phyloP scores from a whole-genome alignment of 2,888 invertebrate species.

The Dynastes hyllus region DNA sequence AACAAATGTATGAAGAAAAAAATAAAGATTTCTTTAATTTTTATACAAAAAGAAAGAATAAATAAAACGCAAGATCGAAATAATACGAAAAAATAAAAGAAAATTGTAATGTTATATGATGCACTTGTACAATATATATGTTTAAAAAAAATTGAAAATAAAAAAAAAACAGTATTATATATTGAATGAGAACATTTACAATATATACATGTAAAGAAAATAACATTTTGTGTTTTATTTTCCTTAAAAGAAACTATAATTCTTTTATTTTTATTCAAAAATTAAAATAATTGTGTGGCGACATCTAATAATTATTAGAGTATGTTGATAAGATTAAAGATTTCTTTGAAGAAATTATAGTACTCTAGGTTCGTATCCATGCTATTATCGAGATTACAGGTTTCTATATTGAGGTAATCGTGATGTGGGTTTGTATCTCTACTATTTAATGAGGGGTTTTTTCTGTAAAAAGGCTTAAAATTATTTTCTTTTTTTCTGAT shows the following conservation, averaged over 20 bases:
- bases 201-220: slow-evolving; percentile 51
- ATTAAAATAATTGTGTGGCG: too few species aligned
- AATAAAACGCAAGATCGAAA: not conserved
- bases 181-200: slow-evolving; percentile 51
- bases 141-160: slow-evolving; percentile 20
- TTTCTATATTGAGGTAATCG: not conserved
- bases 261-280: not conserved
- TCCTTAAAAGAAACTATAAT: not conserved
- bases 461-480: too few species aligned
- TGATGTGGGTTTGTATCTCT: not conserved
- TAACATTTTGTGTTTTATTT: slow-evolving; percentile 21
- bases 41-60: slow-evolving; percentile 49
- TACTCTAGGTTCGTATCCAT: too few species aligned
- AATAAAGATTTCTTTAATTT: slow-evolving; percentile 44
- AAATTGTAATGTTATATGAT: slow-evolving; percentile 30
- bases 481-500: too few species aligned
- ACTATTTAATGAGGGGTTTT: too few species aligned
- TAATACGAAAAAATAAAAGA: slow-evolving; percentile 7
- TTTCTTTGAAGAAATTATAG: too few species aligned
- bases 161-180: slow-evolving; percentile 50
- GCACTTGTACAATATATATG: slow-evolving; percentile 49
- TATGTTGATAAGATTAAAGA: too few species aligned
- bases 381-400: not conserved
- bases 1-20: slow-evolving; percentile 20
- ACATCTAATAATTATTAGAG: too few species aligned